These are phyloP conservation scores for Herminia tarsipennalis DNA, from an alignment of 2,888 invertebrate species.

Conservation along the genomic window DNA sequence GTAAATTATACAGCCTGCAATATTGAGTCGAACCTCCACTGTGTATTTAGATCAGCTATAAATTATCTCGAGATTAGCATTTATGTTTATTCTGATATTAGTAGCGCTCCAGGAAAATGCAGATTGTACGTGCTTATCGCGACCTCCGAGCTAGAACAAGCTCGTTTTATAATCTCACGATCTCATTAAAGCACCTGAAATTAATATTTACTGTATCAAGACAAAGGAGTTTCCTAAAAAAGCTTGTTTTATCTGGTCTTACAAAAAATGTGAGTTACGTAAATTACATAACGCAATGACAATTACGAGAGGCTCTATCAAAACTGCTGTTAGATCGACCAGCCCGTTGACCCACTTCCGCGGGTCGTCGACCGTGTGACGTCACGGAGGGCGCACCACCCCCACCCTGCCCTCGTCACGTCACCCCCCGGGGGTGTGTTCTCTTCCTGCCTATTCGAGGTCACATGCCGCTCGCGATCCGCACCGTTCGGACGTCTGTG, in stretches of 20 bases:
- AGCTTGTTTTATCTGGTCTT: neutral
- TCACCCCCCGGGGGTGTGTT: constrained; percentile 74
- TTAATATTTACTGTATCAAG: no score
- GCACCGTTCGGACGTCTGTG: constrained; percentile 62
- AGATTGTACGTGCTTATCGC: constrained; percentile 14
- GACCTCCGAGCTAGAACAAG: constrained; percentile 3
- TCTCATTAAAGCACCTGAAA: constrained; percentile 4
- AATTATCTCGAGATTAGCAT: constrained; percentile 4
- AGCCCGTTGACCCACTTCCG: constrained; percentile 77
- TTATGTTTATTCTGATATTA: neutral
- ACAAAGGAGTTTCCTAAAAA: neutral
- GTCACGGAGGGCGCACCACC: constrained; percentile 65
- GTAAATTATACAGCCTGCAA: no score
- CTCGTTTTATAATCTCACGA: constrained; percentile 2
- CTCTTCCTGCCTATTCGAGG: constrained; percentile 68
- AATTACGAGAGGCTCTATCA: constrained; percentile 53
- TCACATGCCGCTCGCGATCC: constrained; percentile 69
- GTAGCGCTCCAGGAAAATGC: neutral
- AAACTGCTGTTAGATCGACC: constrained; percentile 66
- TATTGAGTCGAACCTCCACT: no score
- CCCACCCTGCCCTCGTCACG: constrained; percentile 52
- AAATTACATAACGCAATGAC: constrained; percentile 49
- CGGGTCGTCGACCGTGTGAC: constrained; percentile 81
- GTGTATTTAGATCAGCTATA: neutral
- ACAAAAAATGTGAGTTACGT: constrained; percentile 22